phyloP scores from a whole-genome alignment of 2,113 vertebrate genomes.

The Colius striatus region DNA sequence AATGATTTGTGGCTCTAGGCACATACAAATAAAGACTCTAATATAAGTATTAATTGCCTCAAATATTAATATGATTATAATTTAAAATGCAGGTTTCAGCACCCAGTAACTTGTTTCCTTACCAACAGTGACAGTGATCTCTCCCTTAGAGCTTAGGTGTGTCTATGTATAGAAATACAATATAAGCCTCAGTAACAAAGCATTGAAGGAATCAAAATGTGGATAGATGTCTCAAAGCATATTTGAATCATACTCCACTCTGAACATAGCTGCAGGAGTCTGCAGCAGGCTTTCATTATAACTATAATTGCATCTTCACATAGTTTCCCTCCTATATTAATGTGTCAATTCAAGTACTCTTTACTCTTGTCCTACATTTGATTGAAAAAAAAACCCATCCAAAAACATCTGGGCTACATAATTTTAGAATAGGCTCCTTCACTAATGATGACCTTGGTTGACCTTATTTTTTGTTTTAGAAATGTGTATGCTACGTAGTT shows the following conservation, averaged over 20 bases:
- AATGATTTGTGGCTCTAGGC: not conserved
- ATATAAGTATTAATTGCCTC: not conserved
- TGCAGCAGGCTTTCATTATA: slow-evolving; percentile 31
- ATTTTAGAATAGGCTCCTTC: slow-evolving; percentile 50
- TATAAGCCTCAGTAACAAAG: not conserved
- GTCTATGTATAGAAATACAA: not conserved
- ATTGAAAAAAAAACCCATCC: not conserved
- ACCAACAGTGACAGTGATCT: not conserved
- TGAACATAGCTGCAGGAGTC: not conserved
- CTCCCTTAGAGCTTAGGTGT: not conserved
- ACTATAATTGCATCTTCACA: slow-evolving; percentile 3
- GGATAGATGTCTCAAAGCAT: not conserved
- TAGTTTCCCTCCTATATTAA: slow-evolving; percentile 29
- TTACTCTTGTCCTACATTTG: slow-evolving; percentile 62
- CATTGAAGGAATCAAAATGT: not conserved
- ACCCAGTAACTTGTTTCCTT: not conserved
- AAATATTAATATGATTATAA: not conserved
- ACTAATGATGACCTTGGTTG: not conserved
- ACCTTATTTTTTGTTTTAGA: slow-evolving; percentile 56
- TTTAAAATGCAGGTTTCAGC: not conserved
- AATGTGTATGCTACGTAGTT: not conserved
- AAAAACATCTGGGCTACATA: slow-evolving; percentile 41
- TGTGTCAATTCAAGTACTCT: slow-evolving; percentile 54
- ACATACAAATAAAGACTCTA: not conserved
- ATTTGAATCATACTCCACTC: not conserved